phyloP scores from a whole-genome alignment of 2,888 invertebrate genomes.

The Conops quadrifasciatus region DNA sequence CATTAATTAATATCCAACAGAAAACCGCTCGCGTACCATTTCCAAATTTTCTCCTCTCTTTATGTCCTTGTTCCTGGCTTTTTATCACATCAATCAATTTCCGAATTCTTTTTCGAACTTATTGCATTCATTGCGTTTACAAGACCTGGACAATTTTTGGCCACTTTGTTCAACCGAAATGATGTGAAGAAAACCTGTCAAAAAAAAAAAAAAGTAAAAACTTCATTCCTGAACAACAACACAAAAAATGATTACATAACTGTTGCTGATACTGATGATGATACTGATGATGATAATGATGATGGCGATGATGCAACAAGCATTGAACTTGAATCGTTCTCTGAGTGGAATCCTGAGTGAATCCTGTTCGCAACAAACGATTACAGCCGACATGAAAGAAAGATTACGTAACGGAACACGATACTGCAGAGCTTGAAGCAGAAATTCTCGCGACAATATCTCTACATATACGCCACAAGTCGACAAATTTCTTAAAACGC shows the following conservation, averaged over 20 bases:
- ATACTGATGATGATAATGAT: no score
- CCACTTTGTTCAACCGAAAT: no score
- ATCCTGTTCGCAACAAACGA: neutral
- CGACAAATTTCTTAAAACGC: no score
- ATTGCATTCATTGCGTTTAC: no score
- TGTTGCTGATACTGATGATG: no score
- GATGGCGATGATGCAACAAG: conserved; percentile 43
- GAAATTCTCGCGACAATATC: conserved; percentile 10
- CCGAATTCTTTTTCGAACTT: neutral
- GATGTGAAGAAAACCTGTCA: no score
- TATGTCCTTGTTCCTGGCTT: neutral
- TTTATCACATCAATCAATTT: neutral
- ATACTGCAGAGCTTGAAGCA: neutral
- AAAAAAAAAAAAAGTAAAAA: conserved; percentile 23
- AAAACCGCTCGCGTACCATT: no score
- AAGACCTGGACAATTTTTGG: no score
- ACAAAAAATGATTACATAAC: conserved; percentile 31
- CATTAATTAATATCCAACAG: no score
- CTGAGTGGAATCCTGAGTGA: no score
- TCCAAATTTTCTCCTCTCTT: no score
- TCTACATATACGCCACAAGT: no score
- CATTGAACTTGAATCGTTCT: conserved; percentile 55
- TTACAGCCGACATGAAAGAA: neutral
- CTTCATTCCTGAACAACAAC: conserved; percentile 45
- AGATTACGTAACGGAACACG: neutral